These are phyloP conservation scores for Papilio glaucus DNA, from an alignment of 1,140 invertebrate species.

Conservation along the genomic window DNA sequence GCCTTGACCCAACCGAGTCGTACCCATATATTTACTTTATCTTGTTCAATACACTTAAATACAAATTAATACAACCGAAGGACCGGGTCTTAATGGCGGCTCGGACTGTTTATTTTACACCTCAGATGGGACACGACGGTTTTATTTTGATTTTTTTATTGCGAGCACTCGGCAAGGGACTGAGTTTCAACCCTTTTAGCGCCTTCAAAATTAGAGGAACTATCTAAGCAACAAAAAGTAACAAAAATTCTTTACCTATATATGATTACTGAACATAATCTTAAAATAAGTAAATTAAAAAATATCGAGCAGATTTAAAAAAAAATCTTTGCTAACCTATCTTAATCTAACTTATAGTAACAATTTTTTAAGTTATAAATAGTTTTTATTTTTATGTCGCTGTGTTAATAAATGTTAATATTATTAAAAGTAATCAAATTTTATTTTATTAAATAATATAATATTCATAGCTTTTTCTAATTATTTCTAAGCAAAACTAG, in stretches of 20 bases:
- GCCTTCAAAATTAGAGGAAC: conserved; percentile 51
- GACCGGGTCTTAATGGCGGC: conserved; percentile 76
- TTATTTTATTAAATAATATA: conserved; percentile 6
- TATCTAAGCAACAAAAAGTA: neutral
- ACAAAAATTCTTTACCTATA: conserved; percentile 4
- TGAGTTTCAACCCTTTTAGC: conserved; percentile 59
- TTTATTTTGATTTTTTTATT: conserved; percentile 74
- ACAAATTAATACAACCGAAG: conserved; percentile 82
- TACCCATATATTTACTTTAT: conserved; percentile 81
- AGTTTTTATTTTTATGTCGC: too few relatives aligned
- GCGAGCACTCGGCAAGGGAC: conserved; percentile 45
- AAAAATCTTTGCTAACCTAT: too few relatives aligned
- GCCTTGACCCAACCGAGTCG: conserved; percentile 55
- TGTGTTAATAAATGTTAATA: too few relatives aligned
- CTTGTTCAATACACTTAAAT: conserved; percentile 83
- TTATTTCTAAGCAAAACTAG: too few relatives aligned
- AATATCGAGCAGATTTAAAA: too few relatives aligned
- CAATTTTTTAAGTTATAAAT: too few relatives aligned
- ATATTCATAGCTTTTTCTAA: neutral
- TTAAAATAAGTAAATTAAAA: too few relatives aligned
- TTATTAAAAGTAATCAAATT: neutral
- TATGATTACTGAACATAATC: neutral
- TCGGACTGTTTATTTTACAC: conserved; percentile 81
- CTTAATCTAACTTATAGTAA: too few relatives aligned
- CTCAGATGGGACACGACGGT: conserved; percentile 72